phyloP scores from a whole-genome alignment of 1,140 invertebrate genomes.

The Hylaeus anthracinus region DNA sequence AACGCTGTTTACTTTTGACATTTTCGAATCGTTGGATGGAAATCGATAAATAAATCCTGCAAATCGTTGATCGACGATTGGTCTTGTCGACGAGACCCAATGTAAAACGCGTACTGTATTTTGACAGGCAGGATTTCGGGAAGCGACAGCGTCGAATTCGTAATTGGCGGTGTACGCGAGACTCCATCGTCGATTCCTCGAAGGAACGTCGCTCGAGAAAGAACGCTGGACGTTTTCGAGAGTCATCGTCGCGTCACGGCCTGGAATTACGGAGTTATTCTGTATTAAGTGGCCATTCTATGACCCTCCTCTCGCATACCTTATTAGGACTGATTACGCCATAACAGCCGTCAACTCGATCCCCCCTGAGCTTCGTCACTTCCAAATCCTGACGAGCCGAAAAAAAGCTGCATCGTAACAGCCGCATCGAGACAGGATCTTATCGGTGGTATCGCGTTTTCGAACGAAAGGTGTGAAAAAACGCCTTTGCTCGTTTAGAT shows the following conservation, averaged over 20 bases:
- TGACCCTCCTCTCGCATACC: conserved; percentile 41
- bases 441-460: conserved; percentile 54
- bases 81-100: not conserved
- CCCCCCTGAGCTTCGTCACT: conserved; percentile 24
- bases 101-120: conserved; percentile 4
- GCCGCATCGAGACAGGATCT: conserved; percentile 27
- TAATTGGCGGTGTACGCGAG: conserved; percentile 14
- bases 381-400: conserved; percentile 50
- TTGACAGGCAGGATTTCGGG: conserved; percentile 3
- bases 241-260: conserved; percentile 55
- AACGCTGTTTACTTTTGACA: too few relatives aligned
- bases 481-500: not conserved
- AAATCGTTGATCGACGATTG: not conserved
- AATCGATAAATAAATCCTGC: too few relatives aligned
- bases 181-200: conserved; percentile 23
- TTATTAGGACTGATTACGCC: conserved; percentile 64
- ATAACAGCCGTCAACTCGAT: conserved; percentile 56
- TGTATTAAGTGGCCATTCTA: conserved; percentile 64
- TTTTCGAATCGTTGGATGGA: too few relatives aligned
- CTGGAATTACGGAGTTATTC: conserved; percentile 55
- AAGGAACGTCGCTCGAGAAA: conserved; percentile 24
- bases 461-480: conserved; percentile 46
- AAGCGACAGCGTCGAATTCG: conserved; percentile 11
- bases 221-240: conserved; percentile 34
- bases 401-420: conserved; percentile 51